These are phyloP conservation scores for Brenthis ino DNA, from an alignment of 2,888 invertebrate species.

Conservation along the genomic window DNA sequence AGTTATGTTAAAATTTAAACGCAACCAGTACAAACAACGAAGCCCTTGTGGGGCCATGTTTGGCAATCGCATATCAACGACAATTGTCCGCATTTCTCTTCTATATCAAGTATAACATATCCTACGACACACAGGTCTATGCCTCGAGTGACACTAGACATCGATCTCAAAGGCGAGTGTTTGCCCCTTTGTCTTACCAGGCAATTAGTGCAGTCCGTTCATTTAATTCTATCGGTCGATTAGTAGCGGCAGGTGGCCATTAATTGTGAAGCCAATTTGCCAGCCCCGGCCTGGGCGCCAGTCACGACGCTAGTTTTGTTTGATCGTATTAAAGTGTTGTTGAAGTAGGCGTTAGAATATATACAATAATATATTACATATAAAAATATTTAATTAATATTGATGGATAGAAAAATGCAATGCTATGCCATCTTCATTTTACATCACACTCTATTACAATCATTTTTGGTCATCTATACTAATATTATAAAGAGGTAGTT, in stretches of 20 bases:
- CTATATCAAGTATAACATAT: constrained; percentile 54
- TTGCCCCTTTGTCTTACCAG: constrained; percentile 81
- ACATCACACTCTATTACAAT: not conserved
- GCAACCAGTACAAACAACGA: constrained; percentile 23
- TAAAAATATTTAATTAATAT: too few species aligned
- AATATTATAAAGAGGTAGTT: too few species aligned
- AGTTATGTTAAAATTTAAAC: constrained; percentile 19
- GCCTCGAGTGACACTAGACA: constrained; percentile 79
- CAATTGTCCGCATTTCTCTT: constrained; percentile 42
- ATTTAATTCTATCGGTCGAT: constrained; percentile 82
- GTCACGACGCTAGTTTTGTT: constrained; percentile 23
- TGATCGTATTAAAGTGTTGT: constrained; percentile 28
- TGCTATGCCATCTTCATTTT: too few species aligned
- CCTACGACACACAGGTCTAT: constrained; percentile 58
- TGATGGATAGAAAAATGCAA: too few species aligned
- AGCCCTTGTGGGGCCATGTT: constrained; percentile 30
- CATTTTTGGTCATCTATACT: not conserved
- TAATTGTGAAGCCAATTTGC: constrained; percentile 78
- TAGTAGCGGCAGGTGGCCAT: constrained; percentile 75
- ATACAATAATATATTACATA: not conserved
- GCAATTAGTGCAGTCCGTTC: constrained; percentile 81
- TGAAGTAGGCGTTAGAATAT: constrained; percentile 7
- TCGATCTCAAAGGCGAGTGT: constrained; percentile 77
- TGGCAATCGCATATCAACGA: constrained; percentile 39
- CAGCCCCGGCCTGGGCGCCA: constrained; percentile 59